These are phyloP conservation scores for Lophius piscatorius DNA, from an alignment of 2,113 vertebrate genomes.

Conservation along the genomic window DNA sequence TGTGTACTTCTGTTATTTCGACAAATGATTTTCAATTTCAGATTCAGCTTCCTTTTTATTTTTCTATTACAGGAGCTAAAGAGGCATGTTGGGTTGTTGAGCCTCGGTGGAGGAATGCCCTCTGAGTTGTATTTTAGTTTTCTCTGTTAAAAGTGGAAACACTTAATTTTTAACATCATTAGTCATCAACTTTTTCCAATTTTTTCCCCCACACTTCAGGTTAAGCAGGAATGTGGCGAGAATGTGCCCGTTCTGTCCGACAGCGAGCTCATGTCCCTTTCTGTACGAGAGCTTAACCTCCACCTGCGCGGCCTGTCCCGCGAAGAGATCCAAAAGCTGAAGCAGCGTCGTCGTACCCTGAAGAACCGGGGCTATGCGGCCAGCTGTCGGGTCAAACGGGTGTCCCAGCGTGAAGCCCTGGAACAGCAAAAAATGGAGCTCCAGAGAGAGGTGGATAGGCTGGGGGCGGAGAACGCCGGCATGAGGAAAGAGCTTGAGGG, in stretches of 20 bases:
- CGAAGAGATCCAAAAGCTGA: slow-evolving; percentile 96
- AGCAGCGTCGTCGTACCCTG: slow-evolving; percentile 94
- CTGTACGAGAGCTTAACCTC: slow-evolving; percentile 96
- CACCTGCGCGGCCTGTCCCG: slow-evolving; percentile 95
- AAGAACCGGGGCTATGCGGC: slow-evolving; percentile 97
- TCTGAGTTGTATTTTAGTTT: too few relatives aligned
- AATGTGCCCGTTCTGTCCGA: slow-evolving; percentile 96
- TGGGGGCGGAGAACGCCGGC: slow-evolving; percentile 95
- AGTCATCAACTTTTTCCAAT: not conserved
- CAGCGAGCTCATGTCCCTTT: slow-evolving; percentile 96
- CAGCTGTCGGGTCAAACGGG: slow-evolving; percentile 96
- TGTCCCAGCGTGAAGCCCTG: slow-evolving; percentile 97
- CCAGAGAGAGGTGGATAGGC: slow-evolving; percentile 95
- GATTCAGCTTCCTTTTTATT: too few relatives aligned
- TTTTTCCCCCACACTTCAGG: slow-evolving; percentile 74
- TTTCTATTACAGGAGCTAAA: too few relatives aligned
- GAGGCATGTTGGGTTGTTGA: too few relatives aligned
- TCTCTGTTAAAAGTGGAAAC: too few relatives aligned
- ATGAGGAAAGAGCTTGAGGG: slow-evolving; percentile 98
- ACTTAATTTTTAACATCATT: too few relatives aligned
- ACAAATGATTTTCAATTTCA: too few relatives aligned
- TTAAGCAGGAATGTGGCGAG: slow-evolving; percentile 98
- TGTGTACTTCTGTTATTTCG: too few relatives aligned
- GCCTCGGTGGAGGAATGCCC: too few relatives aligned
- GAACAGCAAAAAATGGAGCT: slow-evolving; percentile 98